Conservation (phyloP, 2,797 vertebrate genomes). For the Chaunax sp. region DNA sequence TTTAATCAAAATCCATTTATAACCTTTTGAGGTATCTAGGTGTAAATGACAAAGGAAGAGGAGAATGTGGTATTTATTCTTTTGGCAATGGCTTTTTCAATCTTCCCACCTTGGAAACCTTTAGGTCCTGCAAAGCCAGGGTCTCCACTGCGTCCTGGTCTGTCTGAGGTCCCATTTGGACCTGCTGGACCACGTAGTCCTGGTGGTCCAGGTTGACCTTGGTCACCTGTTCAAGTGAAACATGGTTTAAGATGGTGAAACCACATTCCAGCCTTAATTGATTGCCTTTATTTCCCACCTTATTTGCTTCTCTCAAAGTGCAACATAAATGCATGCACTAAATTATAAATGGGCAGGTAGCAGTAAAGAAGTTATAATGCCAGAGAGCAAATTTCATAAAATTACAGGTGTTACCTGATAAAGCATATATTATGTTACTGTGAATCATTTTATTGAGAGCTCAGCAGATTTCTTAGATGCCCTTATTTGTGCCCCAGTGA, state of each 20-base stretch:
- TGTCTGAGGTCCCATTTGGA: constrained; percentile 80
- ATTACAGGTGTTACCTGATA: too few species aligned
- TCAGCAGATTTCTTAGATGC: neutral
- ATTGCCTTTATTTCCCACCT: neutral
- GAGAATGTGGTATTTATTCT: neutral
- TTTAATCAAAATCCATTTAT: too few species aligned
- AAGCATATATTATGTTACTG: neutral
- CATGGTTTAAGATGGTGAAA: neutral
- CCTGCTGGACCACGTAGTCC: constrained; percentile 87
- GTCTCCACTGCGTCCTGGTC: constrained; percentile 86
- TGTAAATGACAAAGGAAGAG: too few species aligned
- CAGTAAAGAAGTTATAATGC: neutral
- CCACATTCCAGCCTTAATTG: neutral
- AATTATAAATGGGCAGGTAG: neutral
- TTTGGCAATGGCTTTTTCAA: constrained; percentile 3
- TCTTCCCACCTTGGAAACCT: constrained; percentile 80
- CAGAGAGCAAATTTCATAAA: too few species aligned
- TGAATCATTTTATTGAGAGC: neutral
- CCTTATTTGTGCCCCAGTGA: neutral
- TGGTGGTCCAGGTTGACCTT: constrained; percentile 82
- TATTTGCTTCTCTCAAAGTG: neutral
- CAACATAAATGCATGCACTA: neutral
- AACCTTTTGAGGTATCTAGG: too few species aligned
- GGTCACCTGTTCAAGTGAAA: constrained; percentile 82
- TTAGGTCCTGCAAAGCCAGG: constrained; percentile 83